Evolutionary conservation across 2,888 invertebrate species (phyloP).

Genomic region (Flexamia atlantica): DNA sequence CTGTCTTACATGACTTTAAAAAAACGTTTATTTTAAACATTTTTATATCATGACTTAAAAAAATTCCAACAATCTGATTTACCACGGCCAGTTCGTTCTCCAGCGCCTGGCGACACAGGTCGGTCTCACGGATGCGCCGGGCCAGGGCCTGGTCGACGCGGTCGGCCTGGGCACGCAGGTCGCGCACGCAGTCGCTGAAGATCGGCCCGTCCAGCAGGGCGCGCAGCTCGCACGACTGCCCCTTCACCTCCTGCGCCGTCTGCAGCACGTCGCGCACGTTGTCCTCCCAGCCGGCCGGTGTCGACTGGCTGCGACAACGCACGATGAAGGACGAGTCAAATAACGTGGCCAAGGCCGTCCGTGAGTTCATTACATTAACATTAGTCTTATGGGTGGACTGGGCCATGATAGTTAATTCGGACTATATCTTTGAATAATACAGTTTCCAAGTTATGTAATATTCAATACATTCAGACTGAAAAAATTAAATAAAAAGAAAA

Average conservation of each 20-base stretch:
- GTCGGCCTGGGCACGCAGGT: conserved; percentile 90
- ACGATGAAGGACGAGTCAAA: too few species aligned
- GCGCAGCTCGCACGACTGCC: conserved; percentile 83
- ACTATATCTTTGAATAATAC: too few species aligned
- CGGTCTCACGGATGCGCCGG: conserved; percentile 86
- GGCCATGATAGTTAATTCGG: too few species aligned
- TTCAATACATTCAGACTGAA: too few species aligned
- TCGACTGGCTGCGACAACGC: conserved; percentile 80
- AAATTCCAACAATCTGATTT: conserved; percentile 64
- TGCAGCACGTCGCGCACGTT: conserved; percentile 88
- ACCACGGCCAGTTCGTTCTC: conserved; percentile 82
- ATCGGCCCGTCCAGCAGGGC: conserved; percentile 75
- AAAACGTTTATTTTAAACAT: too few species aligned
- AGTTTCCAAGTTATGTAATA: too few species aligned
- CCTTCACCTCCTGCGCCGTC: conserved; percentile 85
- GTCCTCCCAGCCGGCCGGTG: conserved; percentile 91
- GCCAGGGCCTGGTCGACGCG: conserved; percentile 87
- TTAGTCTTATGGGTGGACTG: too few species aligned
- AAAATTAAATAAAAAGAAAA: too few species aligned
- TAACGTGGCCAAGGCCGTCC: too few species aligned
- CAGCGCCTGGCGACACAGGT: conserved; percentile 76
- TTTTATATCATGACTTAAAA: too few species aligned
- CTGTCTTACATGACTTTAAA: too few species aligned
- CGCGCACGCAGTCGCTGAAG: conserved; percentile 86
- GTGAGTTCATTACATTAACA: too few species aligned